Base-by-base conservation (phyloP, 1,140 invertebrate genomes). In the Drosophila takahashii region DNA sequence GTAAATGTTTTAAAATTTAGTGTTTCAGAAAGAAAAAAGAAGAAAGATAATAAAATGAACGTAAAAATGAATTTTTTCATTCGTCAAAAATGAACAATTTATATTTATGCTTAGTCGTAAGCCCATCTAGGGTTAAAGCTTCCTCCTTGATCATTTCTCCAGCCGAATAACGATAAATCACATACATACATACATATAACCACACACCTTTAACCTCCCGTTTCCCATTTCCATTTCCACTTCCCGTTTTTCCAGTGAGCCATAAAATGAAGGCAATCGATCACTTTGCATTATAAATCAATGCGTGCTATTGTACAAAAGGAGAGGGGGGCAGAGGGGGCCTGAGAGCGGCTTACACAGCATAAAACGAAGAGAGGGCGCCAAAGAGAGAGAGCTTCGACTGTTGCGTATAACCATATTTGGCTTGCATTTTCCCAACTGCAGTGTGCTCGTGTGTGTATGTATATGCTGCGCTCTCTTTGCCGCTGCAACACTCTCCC, bases 391-490 rank as follows among this genome's bases (percentile, higher is more conserved):
- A 44, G 39, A 57, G 42, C 34, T 48, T 36, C 74, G 60, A 51
- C 59, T 64, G 76, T 73, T 87, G 79, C 75, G 65, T 76, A 86
- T 86, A 86, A 86, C 83, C 83, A 86, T 86, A 86, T 86, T 86
- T 86, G 83, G 83, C 75, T 89, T 86, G 83, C 83, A 86, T 77
- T 86, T 69, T 66, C 51, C 77, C 52, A 76, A 74, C 78, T 85
- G 81, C 81, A 85, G 26, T 81, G 34, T 22, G 22, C 22, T 22
- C 22, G n/a, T 22, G 27, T 39, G 8, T 11, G 11, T 22, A 18
- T 34, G 29, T 18, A 26, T 54, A 39, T 15, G 16, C 29, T 27
- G 44, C 15, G 41, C 41, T 16, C 41, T 18, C 41, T 44, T 18
- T 44, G 29, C 8, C 8, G 29, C 29, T 32, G 29, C 29, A 32